Conservation (phyloP, 2,113 vertebrate genomes). For the Percopsis transmontana region DNA sequence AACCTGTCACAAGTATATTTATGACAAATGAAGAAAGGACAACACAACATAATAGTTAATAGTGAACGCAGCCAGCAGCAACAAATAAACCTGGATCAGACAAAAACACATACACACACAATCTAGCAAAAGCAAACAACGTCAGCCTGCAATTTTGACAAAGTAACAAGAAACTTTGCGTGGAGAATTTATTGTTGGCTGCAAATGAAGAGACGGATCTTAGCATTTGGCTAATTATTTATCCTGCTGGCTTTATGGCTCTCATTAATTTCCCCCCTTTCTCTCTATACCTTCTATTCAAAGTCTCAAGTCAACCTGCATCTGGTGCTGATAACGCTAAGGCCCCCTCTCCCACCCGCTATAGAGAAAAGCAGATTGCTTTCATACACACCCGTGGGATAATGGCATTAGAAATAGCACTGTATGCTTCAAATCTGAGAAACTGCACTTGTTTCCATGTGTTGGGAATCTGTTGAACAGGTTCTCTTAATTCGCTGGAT, state of each 20-base stretch:
- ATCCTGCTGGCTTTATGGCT: slow-evolving; percentile 78
- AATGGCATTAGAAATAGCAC: slow-evolving; percentile 62
- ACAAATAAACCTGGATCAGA: slow-evolving; percentile 26
- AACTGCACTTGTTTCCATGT: slow-evolving; percentile 35
- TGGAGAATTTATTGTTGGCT: slow-evolving; percentile 56
- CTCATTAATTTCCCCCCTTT: slow-evolving; percentile 78
- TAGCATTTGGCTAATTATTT: slow-evolving; percentile 78
- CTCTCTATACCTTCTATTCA: slow-evolving; percentile 76
- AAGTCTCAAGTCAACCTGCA: slow-evolving; percentile 78
- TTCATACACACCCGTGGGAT: slow-evolving; percentile 57
- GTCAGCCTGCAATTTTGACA: slow-evolving; percentile 50
- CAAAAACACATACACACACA: slow-evolving; percentile 8
- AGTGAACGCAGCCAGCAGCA: background rate
- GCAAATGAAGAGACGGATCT: slow-evolving; percentile 67
- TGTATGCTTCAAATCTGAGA: slow-evolving; percentile 45
- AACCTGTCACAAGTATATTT: slow-evolving; percentile 50
- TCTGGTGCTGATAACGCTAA: slow-evolving; percentile 77
- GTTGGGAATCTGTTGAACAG: slow-evolving; percentile 28
- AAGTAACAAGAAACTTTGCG: slow-evolving; percentile 54
- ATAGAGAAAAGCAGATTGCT: slow-evolving; percentile 48
- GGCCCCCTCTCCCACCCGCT: slow-evolving; percentile 46
- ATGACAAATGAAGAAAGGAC: slow-evolving; percentile 50
- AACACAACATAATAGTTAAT: slow-evolving; percentile 22
- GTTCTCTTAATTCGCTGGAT: slow-evolving; percentile 33
- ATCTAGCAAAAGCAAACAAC: slow-evolving; percentile 12